Base-by-base conservation (phyloP, 1,140 invertebrate genomes). In the Solen grandis region DNA sequence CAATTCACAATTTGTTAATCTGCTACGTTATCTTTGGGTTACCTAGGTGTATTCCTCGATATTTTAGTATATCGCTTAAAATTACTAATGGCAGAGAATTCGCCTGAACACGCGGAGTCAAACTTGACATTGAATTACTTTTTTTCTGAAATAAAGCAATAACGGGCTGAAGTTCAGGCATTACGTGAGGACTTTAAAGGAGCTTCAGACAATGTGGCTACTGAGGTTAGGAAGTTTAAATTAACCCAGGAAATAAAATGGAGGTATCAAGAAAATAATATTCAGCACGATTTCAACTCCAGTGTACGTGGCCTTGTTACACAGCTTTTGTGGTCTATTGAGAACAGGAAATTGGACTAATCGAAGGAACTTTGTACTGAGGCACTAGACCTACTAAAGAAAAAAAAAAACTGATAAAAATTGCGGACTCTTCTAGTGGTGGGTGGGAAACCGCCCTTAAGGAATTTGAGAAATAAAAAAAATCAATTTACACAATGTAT, bases 331-430 rank as follows among this genome's bases (percentile, higher is more conserved):
- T 62, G 60, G 31, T 22, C 14, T 62, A 4, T 62, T 8, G 31
- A 31, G 13, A 33, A n/a, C 10, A 10, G 46, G 5, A 66, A 36
- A 46, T 25, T 36, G 36, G 68, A 70, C 16, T n/a, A 50, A 19
- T 36, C n/a, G 29, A 41, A 50, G 36, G 65, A 68, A 41, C 8
- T n/a, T n/a, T 68, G 29, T 5, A 50, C 25, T 31, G 65, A 68
- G 16, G 25, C 5, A 13, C 8, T 46, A 13, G 65, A 68, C 10
- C 19, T 13, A n/a, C 19, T 68, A 5, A 41, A 36, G 19, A 38
- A 68, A 38, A 36, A 41, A 5, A 25, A 41, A 68, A 68, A 29
- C 35, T 68, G 19, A 68, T 68, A 10, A 68, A 46, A 41, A 46
- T 68, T 46, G 65, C 65, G 22, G 38, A 68, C 27, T 41, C 33